Conservation (phyloP, 2,888 invertebrate species). For the Drosophila nigricruria region DNA sequence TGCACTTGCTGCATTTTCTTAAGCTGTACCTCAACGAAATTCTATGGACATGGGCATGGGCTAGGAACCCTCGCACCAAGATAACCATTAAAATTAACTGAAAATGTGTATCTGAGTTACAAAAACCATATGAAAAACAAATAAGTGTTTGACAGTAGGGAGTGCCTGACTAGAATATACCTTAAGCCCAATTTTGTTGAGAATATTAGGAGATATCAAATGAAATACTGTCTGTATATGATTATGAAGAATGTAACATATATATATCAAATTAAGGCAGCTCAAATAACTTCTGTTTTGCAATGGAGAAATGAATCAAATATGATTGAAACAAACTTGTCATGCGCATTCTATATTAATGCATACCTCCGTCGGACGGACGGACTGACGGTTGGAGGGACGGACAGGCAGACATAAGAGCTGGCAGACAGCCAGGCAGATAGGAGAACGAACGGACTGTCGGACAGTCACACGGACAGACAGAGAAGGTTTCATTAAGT, state of each 20-base stretch:
- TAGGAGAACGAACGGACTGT: no score
- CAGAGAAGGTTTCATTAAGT: no score
- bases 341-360: no score
- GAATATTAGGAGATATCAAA: not conserved
- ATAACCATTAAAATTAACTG: not conserved
- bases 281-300: no score
- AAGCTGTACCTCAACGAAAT: slow-evolving; percentile 16
- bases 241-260: not conserved
- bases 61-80: not conserved
- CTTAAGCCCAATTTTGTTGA: not conserved
- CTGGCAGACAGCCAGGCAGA: no score
- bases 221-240: not conserved
- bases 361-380: no score
- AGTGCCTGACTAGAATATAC: not conserved
- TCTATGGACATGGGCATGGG: slow-evolving; percentile 1
- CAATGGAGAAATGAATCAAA: no score
- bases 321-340: no score
- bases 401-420: no score
- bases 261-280: no score
- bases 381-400: no score
- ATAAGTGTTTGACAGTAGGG: not conserved
- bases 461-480: no score
- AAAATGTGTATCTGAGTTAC: not conserved
- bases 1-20: slow-evolving; percentile 22
- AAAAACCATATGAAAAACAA: not conserved